Evolutionary conservation across 64 coral and sea anemone genomes (phyloP), one percentile per base, ranked within the genome.

Genomic region (Orbicella faveolata): DNA sequence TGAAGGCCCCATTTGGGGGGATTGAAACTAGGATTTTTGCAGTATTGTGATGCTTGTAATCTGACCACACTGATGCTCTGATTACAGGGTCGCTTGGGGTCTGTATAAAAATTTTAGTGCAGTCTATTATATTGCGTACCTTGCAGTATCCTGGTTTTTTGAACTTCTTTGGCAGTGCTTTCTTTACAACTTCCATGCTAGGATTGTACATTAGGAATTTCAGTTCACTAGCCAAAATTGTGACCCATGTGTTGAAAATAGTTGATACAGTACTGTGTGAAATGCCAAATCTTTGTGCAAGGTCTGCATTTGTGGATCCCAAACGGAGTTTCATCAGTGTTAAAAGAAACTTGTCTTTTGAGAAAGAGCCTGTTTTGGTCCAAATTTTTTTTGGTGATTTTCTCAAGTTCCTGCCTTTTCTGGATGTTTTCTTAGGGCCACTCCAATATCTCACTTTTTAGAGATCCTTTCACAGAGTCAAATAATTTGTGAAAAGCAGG

Each of bases 1-100:
- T 30, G 30, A 30, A 30, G 30, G 30, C 30, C 30, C 30, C 30
- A 30, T 30, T 30, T 30, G 30, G 30, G 30, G 30, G 30, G 30
- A 30, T 30, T 30, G 30, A 30, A 30, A 30, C 92, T 34, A 89
- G 80, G 7, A 89, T 63, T 73, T 94, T 94, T 76, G 79, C 92
- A 81, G 92, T 93, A 72, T 88, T 87, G 75, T 92, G 91, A 64
- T 88, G 91, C 52, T 92, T 87, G 75, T 93, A 83, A 59, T 90
- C 89, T 54, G 87, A 84, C 87, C 92, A 94, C 34, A 87, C 89
- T 69, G 87, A 61, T 85, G 92, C 92, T 65, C 61, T 89, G 72
- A 82, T 69, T 62, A 63, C 59, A 75, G 76, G 85, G 63, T 85
- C 70, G 75, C 87, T 94, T 62, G 80, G 92, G 55, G 87, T 94